Base-by-base conservation (phyloP, 1,140 invertebrate genomes). In the Euschistus heros region DNA sequence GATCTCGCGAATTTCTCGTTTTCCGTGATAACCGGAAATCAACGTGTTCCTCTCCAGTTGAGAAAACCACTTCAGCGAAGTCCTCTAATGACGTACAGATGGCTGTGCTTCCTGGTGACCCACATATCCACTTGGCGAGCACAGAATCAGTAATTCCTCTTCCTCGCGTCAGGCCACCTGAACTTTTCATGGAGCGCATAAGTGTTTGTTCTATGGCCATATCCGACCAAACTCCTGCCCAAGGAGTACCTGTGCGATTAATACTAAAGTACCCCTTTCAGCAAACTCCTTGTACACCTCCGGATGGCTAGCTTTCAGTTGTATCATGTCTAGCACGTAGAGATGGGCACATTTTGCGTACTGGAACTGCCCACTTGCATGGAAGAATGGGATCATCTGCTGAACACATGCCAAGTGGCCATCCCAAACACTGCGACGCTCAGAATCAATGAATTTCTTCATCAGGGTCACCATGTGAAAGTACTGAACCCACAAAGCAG, bases 111-210 rank as follows among this genome's bases (percentile, higher is more conserved):
- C n/a, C n/a, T n/a, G n/a, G n/a, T n/a, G n/a, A n/a, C n/a, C n/a
- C 42, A 10, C 42, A 44, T 10, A 17, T 44, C 42, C 42, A 44
- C 17, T 44, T 44, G 42, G 8, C 17, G 17, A 44, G 42, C 7
- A 44, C 17, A 44, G 8, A 10, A 17, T 44, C 42, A 10, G 42
- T 44, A 44, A 44, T 10, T 10, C 42, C 72, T 72, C 74, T 68
- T 8, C 73, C 72, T n/a, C n/a, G n/a, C 66, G 71, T 55, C 63
- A 76, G 46, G 63, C 72, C 76, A 66, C 75, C 75, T 67, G 68
- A 67, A 63, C 72, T 75, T 66, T 77, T 78, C 70, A 79, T 73
- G 46, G 73, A 68, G 68, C 73, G 70, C 73, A 78, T 79, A 42
- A 76, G 66, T n/a, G 67, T 64, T 66, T 74, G 72, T 65, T 76